A percentile compares a stretch with the other conserved stretches of the same genome.
Conservation (phyloP, 2,797 vertebrate species). For the Fringilla coelebs region DNA sequence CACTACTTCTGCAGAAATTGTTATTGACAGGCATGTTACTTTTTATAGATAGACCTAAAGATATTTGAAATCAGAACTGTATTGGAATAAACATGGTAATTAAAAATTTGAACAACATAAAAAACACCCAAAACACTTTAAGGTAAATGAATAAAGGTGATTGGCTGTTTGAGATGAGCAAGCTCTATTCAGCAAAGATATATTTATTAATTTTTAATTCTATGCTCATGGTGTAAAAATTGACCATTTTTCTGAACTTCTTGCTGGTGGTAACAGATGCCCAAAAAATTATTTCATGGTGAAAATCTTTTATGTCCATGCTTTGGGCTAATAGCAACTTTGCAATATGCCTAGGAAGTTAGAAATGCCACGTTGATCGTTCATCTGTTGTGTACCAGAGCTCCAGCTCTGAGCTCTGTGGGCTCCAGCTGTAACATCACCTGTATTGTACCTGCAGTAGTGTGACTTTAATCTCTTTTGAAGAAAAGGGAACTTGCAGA, state of each 20-base stretch:
- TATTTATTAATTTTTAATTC: neutral
- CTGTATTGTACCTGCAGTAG: neutral
- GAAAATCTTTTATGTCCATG: neutral
- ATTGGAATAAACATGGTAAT: neutral
- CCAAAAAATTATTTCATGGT: neutral
- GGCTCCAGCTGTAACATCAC: neutral
- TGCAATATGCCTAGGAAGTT: neutral
- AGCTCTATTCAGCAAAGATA: accelerated
- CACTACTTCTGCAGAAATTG: neutral
- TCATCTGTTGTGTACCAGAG: neutral
- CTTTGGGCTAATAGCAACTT: neutral
- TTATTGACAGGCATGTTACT: neutral
- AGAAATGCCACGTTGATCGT: neutral
- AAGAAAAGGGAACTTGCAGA: neutral
- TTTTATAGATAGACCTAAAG: neutral
- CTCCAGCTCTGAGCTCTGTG: too few species aligned
- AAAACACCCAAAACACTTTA: neutral
- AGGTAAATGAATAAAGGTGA: neutral
- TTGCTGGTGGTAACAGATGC: neutral
- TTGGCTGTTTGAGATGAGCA: neutral
- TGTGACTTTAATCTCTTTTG: neutral
- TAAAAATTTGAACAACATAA: neutral
- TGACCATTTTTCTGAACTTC: neutral
- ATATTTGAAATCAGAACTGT: neutral
- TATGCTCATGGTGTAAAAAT: neutral